Base-by-base conservation (phyloP, 2,113 vertebrate species). In the Nanorana parkeri region DNA sequence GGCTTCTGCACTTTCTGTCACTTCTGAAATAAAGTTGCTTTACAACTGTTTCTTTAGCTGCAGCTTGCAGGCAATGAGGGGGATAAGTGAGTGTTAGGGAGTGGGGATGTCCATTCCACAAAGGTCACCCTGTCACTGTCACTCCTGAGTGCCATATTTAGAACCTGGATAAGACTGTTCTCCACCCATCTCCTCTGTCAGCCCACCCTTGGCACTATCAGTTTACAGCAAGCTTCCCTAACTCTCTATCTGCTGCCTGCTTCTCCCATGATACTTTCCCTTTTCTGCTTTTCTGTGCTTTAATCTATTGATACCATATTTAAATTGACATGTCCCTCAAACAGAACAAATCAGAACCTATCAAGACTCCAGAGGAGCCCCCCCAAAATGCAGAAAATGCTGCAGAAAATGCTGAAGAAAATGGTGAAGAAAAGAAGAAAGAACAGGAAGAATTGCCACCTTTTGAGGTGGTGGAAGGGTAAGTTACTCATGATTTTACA, bases 401-500 rank as follows among this genome's bases (percentile, higher is more conserved):
- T n/a, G n/a, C n/a, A n/a, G 84, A 0, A 88, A 88, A 73, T n/a
- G n/a, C n/a, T n/a, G 87, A 86, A 28, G 89, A 86, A 47, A 85
- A 73, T 1, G 80, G 55, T 1, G 89, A 94, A 75, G 60, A 88
- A 0, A 91, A 90, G 83, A 91, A 90, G 66, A 89, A 89, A 74
- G 88, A 94, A 80, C 85, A 91, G 78, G 93, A 93, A 66, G 94
- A 97, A 47, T 89, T 98, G 80, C 96, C 96, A 0, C 96, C 96
- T 0, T 99, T 97, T 82, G 96, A 98, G 87, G 96, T 97, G 60
- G 94, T 97, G 75, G 89, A 91, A 17, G 96, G 96, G 97, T 98
- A 90, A 91, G 94, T 90, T 19, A 13, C 20, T 32, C 11, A 10
- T 47, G 41, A 47, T 11, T 47, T 47, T 47, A 47, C 41, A 47